phyloP scores from a whole-genome alignment of 2,113 vertebrate species.

The Oophaga pumilio region DNA sequence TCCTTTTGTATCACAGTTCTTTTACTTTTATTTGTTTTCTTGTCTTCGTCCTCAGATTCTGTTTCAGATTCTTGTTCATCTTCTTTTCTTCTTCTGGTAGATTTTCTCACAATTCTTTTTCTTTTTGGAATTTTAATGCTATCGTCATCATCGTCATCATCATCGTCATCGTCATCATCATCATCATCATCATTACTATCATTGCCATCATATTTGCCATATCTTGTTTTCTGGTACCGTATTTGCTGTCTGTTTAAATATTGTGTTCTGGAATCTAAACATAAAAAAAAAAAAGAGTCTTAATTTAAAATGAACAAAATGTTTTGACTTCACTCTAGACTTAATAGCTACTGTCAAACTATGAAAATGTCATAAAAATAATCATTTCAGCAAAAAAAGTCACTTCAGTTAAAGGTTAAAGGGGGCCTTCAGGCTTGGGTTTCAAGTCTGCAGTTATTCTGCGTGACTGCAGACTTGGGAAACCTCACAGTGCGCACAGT shows the following conservation, averaged over 20 bases:
- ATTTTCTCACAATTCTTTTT: constrained; percentile 64
- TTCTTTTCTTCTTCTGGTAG: constrained; percentile 42
- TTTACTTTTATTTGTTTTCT: constrained; percentile 50
- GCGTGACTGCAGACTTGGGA: no score
- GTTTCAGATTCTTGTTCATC: constrained; percentile 60
- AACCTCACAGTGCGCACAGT: no score
- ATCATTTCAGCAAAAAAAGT: no score
- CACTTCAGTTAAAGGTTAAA: no score
- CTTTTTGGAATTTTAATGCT: neutral
- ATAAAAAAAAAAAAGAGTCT: neutral
- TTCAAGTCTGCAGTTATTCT: no score
- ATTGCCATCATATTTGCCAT: constrained; percentile 31
- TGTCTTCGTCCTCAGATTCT: constrained; percentile 44
- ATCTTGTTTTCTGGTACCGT: neutral
- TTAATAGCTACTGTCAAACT: no score
- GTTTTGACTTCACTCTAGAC: no score
- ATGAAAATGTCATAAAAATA: no score
- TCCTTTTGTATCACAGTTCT: constrained; percentile 59
- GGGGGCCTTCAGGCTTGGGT: no score
- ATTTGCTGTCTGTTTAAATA: neutral
- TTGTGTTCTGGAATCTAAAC: neutral
- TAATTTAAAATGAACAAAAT: no score
- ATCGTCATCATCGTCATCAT: constrained; percentile 49
- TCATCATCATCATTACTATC: constrained; percentile 57
- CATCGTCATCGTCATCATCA: constrained; percentile 59